Evolutionary conservation across 2,113 vertebrate species (phyloP).

Genomic region (Danio rerio): DNA sequence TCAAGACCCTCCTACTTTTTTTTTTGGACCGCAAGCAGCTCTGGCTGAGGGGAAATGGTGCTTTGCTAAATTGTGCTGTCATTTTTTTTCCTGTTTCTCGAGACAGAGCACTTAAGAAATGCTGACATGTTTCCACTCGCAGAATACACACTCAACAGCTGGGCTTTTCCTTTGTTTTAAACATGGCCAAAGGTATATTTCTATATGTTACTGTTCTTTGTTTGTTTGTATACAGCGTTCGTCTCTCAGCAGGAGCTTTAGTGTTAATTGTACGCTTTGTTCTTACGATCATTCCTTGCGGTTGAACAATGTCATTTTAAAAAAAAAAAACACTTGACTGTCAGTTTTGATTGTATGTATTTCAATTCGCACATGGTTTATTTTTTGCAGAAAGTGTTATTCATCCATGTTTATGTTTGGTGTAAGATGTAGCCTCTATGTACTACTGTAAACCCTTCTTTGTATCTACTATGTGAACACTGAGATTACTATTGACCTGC

Average conservation of each 20-base stretch:
- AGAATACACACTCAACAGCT: slow-evolving; percentile 51
- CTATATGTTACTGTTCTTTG: background rate
- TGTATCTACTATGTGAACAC: slow-evolving; percentile 53
- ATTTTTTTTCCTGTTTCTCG: slow-evolving; percentile 70
- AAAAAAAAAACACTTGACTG: slow-evolving; percentile 55
- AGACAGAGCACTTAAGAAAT: slow-evolving; percentile 81
- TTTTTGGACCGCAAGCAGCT: slow-evolving; percentile 22
- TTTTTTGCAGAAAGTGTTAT: slow-evolving; percentile 72
- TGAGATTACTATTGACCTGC: background rate
- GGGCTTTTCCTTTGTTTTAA: slow-evolving; percentile 56
- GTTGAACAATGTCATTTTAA: slow-evolving; percentile 60
- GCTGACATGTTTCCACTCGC: slow-evolving; percentile 49
- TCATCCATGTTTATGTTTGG: slow-evolving; percentile 57
- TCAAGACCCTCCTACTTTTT: slow-evolving; percentile 32
- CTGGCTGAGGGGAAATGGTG: slow-evolving; percentile 55
- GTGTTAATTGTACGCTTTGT: slow-evolving; percentile 50
- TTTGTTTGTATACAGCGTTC: slow-evolving; percentile 29
- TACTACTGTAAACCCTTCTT: slow-evolving; percentile 48
- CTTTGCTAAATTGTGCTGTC: slow-evolving; percentile 59
- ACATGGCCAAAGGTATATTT: slow-evolving; percentile 11
- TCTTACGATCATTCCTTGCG: slow-evolving; percentile 49
- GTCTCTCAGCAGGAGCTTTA: slow-evolving; percentile 49
- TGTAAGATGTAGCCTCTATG: slow-evolving; percentile 45
- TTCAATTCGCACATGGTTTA: slow-evolving; percentile 59
- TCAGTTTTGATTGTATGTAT: slow-evolving; percentile 73